phyloP scores from a whole-genome alignment of 2,797 vertebrate species.

The Sandelia bainsii region DNA sequence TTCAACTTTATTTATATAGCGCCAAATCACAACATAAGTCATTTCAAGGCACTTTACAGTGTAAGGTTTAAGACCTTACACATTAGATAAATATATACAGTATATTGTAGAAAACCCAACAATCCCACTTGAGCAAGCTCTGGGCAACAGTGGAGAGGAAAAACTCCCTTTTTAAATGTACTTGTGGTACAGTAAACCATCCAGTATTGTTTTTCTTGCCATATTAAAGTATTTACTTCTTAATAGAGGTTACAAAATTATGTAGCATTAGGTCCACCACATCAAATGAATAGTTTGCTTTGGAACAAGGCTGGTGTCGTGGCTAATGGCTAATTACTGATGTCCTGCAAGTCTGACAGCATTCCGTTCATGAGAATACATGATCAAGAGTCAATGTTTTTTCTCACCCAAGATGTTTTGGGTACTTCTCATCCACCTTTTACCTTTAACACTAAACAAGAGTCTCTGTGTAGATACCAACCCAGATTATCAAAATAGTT shows the following conservation, averaged over 20 bases:
- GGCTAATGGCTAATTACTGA: background rate
- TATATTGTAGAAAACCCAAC: too few relatives aligned
- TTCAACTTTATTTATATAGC: too few relatives aligned
- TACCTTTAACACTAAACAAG: background rate
- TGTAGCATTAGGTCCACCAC: background rate
- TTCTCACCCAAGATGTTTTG: slow-evolving; percentile 25
- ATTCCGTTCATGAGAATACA: slow-evolving; percentile 1
- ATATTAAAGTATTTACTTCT: slow-evolving; percentile 1
- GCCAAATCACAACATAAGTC: too few relatives aligned
- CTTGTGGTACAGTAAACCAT: background rate
- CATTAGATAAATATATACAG: too few relatives aligned
- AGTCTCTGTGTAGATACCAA: background rate
- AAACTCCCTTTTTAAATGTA: slow-evolving; percentile 10
- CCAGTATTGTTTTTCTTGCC: background rate
- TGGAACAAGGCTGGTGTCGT: background rate
- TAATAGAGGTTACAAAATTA: slow-evolving; percentile 8
- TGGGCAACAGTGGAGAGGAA: too few relatives aligned
- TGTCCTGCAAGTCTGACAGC: background rate
- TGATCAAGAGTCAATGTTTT: background rate
- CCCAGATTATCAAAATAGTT: background rate
- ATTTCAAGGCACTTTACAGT: too few relatives aligned
- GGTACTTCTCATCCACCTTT: background rate
- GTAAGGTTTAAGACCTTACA: too few relatives aligned
- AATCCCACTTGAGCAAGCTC: too few relatives aligned
- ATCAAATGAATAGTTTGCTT: slow-evolving; percentile 1